Conservation (phyloP, 2,113 vertebrate genomes). For the Cyprinodon brontotheroides region DNA sequence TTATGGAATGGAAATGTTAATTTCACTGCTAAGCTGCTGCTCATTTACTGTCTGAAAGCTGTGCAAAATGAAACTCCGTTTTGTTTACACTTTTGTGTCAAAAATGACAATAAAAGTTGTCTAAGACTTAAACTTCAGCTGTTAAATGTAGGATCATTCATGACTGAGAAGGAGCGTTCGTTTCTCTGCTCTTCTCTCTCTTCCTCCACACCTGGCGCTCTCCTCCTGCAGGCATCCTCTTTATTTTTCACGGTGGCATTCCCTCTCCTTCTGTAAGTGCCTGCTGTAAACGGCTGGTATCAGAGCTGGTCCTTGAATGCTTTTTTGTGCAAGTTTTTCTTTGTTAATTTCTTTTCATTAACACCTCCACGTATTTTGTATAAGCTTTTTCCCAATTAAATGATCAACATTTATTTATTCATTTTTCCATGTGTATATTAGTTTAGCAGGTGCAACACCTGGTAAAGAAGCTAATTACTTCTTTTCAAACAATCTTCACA, state of each 20-base stretch:
- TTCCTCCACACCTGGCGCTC: constrained; percentile 40
- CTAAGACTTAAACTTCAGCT: not conserved
- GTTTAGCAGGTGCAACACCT: not conserved
- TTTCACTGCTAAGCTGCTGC: too few species aligned
- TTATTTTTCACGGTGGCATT: constrained; percentile 35
- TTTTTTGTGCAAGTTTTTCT: constrained; percentile 1
- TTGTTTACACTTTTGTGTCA: too few species aligned
- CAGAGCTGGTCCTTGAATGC: constrained; percentile 50
- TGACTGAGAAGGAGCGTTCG: not conserved
- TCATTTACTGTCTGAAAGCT: too few species aligned
- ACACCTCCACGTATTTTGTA: not conserved
- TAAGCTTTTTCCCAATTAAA: not conserved
- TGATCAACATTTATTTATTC: not conserved
- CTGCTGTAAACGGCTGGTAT: constrained; percentile 47
- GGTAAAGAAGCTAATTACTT: constrained; percentile 9
- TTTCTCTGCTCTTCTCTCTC: constrained; percentile 7
- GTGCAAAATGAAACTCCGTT: too few species aligned
- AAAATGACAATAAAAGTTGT: too few species aligned
- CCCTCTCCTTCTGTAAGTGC: constrained; percentile 31
- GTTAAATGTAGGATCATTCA: constrained; percentile 1
- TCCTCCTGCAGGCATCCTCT: constrained; percentile 44
- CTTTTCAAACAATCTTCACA: constrained; percentile 1
- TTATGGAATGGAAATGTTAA: too few species aligned
- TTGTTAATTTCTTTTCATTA: not conserved
- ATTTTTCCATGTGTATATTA: not conserved